Evolutionary conservation across 2,888 invertebrate species (phyloP).

Genomic region (Amiota mariae): DNA sequence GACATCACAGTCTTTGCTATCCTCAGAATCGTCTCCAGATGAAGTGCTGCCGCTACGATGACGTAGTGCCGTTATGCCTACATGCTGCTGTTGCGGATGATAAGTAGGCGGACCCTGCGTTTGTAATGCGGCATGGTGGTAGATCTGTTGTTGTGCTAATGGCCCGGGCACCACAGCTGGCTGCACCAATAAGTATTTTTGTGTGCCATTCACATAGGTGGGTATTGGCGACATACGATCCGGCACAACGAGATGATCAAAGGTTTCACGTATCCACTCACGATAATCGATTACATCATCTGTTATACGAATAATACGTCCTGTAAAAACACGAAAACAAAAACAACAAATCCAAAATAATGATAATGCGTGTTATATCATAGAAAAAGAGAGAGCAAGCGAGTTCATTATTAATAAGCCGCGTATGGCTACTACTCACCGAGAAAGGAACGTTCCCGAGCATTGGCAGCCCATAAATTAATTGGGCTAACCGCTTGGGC

Average conservation of each 20-base stretch:
- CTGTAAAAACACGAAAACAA: constrained; percentile 67
- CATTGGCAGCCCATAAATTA: constrained; percentile 76
- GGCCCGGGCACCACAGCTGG: constrained; percentile 55
- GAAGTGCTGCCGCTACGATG: constrained; percentile 72
- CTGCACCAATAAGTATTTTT: constrained; percentile 65
- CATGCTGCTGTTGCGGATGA: constrained; percentile 48
- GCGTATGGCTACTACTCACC: constrained; percentile 55
- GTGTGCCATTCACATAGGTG: constrained; percentile 54
- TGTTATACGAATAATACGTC: constrained; percentile 92
- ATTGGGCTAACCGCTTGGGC: constrained; percentile 81
- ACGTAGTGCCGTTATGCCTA: constrained; percentile 56
- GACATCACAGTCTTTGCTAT: constrained; percentile 73
- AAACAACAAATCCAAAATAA: not conserved
- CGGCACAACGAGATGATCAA: constrained; percentile 68
- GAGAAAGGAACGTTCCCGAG: constrained; percentile 80
- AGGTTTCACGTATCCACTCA: constrained; percentile 74
- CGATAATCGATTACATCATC: constrained; percentile 88
- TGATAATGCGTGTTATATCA: not conserved
- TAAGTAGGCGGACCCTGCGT: constrained; percentile 47
- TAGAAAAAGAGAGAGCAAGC: too few species aligned
- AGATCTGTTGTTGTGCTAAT: constrained; percentile 53
- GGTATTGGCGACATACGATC: constrained; percentile 65
- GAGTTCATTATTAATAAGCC: too few species aligned
- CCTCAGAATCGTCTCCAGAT: constrained; percentile 73
- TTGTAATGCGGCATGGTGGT: constrained; percentile 15